These are phyloP conservation scores for Drosophila histrio DNA, from an alignment of 2,888 invertebrate genomes.

Conservation along the genomic window DNA sequence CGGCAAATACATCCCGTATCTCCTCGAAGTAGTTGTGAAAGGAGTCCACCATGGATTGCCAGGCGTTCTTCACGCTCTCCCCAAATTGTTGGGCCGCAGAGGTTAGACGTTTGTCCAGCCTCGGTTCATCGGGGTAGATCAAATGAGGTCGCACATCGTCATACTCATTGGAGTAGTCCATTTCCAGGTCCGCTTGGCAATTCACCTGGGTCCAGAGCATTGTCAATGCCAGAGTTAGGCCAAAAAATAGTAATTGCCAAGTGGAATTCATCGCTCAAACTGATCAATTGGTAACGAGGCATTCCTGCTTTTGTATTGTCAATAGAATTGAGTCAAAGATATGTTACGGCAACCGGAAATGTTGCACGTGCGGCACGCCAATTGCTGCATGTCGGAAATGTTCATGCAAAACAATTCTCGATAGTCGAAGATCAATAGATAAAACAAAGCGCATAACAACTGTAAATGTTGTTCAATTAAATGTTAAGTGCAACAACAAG, in stretches of 20 bases:
- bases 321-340: not conserved
- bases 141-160: constrained; percentile 64
- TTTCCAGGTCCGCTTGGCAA: constrained; percentile 32
- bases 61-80: constrained; percentile 61
- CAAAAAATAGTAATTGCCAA: constrained; percentile 16
- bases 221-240: not conserved
- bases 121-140: constrained; percentile 37
- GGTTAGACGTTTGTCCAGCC: constrained; percentile 44
- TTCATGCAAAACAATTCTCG: not conserved
- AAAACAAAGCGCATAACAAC: not conserved
- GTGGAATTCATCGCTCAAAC: constrained; percentile 44
- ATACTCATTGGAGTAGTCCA: constrained; percentile 72
- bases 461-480: not conserved
- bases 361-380: not conserved
- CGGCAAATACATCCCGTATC: constrained; percentile 39
- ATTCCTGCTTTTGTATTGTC: constrained; percentile 52
- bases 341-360: not conserved
- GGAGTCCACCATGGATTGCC: constrained; percentile 66
- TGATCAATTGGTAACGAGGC: constrained; percentile 18
- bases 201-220: not conserved
- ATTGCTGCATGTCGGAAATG: not conserved
- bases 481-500: not conserved
- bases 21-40: constrained; percentile 57
- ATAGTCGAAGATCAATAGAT: not conserved
- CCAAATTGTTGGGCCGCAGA: constrained; percentile 57